Evolutionary conservation across 2,888 invertebrate species (phyloP).

Genomic region (Thalpophila matura): DNA sequence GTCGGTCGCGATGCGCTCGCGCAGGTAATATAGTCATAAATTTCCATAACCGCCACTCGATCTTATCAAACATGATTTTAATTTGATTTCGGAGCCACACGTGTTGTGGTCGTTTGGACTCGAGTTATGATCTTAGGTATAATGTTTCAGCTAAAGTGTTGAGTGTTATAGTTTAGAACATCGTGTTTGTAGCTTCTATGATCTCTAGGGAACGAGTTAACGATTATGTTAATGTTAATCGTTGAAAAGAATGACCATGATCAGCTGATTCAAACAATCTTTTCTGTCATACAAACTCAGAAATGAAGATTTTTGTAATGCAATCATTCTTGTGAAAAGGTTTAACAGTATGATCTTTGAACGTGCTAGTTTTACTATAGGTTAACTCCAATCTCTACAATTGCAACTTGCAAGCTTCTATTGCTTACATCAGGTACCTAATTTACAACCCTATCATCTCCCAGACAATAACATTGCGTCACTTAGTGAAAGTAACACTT

Average conservation of each 20-base stretch:
- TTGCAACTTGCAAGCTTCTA: neutral
- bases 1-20: slow-evolving; percentile 86
- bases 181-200: slow-evolving; percentile 19
- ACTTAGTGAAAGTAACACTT: slow-evolving; percentile 64
- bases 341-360: neutral
- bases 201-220: slow-evolving; percentile 24
- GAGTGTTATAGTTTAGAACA: slow-evolving; percentile 36
- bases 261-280: neutral
- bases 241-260: neutral
- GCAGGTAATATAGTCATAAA: slow-evolving; percentile 91
- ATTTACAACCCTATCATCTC: slow-evolving; percentile 22
- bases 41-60: slow-evolving; percentile 91
- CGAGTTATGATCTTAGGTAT: slow-evolving; percentile 87
- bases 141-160: slow-evolving; percentile 52
- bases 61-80: slow-evolving; percentile 91
- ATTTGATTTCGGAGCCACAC: slow-evolving; percentile 90
- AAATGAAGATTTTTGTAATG: neutral
- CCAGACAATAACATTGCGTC: slow-evolving; percentile 36
- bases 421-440: slow-evolving; percentile 15
- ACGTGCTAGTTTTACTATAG: neutral
- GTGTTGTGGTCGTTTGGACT: slow-evolving; percentile 84
- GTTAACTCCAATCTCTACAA: neutral
- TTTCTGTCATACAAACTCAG: neutral
- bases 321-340: neutral
- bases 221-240: slow-evolving; percentile 9